phyloP scores from a whole-genome alignment of 1,140 invertebrate genomes.

The Eueides isabella region DNA sequence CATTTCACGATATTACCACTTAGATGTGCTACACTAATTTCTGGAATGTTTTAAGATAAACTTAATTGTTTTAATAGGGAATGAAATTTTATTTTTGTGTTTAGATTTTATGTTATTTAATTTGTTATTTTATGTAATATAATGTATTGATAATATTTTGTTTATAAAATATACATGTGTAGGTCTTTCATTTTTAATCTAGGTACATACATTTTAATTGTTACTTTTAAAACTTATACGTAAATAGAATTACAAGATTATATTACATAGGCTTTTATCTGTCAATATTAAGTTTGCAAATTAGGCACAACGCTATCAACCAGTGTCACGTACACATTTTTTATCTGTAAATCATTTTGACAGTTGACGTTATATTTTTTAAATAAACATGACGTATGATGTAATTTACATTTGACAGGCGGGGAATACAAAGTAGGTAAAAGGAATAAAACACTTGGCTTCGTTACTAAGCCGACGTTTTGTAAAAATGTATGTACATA shows the following conservation, averaged over 20 bases:
- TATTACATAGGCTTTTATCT: too few species aligned
- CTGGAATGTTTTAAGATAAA: constrained; percentile 9
- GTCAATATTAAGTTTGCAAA: background rate
- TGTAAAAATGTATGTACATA: background rate
- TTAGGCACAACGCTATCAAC: background rate
- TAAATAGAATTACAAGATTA: too few species aligned
- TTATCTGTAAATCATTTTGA: constrained; percentile 12
- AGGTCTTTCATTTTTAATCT: too few species aligned
- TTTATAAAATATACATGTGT: too few species aligned
- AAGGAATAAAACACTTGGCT: background rate
- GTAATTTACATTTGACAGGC: background rate
- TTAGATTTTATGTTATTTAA: background rate
- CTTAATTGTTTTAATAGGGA: background rate
- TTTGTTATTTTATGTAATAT: background rate
- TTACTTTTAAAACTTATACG: too few species aligned
- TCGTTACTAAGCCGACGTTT: background rate
- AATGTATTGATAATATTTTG: too few species aligned
- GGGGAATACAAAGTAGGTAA: constrained; percentile 7
- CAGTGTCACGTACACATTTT: background rate
- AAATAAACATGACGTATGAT: constrained; percentile 10
- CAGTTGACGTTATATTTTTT: constrained; percentile 12
- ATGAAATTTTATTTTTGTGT: too few species aligned
- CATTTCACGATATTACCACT: constrained; percentile 38
- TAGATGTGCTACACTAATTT: constrained; percentile 30
- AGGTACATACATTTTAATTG: too few species aligned